These are phyloP conservation scores for Ditylenchus dipsaci DNA, from an alignment of 1,140 invertebrate species.

Conservation along the genomic window DNA sequence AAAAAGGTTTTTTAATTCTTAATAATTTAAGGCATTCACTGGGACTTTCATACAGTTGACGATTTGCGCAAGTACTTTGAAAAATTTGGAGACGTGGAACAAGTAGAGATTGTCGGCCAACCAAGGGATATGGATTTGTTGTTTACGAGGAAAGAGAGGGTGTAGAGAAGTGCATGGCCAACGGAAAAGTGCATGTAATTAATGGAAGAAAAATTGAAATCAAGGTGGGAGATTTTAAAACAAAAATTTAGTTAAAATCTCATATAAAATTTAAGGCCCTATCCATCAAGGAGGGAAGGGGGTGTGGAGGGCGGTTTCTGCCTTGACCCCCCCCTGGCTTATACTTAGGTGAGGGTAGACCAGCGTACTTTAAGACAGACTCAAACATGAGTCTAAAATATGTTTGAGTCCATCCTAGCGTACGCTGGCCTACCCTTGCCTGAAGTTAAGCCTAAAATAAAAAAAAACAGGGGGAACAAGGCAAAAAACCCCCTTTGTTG, in stretches of 20 bases:
- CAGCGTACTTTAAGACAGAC: no score
- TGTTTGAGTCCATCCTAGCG: no score
- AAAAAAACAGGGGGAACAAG: no score
- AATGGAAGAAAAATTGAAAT: conserved; percentile 41
- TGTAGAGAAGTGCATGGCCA: conserved; percentile 30
- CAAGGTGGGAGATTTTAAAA: conserved; percentile 26
- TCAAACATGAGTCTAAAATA: no score
- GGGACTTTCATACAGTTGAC: conserved; percentile 48
- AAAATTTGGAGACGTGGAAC: conserved; percentile 44
- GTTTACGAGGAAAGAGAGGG: conserved; percentile 35
- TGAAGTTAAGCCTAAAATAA: no score
- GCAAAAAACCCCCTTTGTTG: no score
- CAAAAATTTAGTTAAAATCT: background rate
- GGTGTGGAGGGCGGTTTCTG: no score
- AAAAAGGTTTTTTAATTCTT: conserved; percentile 1
- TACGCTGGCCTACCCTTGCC: no score
- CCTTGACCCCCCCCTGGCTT: no score
- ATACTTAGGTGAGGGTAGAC: no score
- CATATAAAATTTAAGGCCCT: no score
- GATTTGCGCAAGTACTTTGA: conserved; percentile 45
- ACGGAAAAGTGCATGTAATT: conserved; percentile 26
- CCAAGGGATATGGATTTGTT: conserved; percentile 43
- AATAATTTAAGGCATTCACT: conserved; percentile 37
- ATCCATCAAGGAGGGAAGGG: no score
- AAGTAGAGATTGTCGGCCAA: conserved; percentile 48